Percentiles rank a stretch among this genome's conserved stretches.
Conservation (phyloP, 1,140 invertebrate genomes). For the Harpegnathos saltator region DNA sequence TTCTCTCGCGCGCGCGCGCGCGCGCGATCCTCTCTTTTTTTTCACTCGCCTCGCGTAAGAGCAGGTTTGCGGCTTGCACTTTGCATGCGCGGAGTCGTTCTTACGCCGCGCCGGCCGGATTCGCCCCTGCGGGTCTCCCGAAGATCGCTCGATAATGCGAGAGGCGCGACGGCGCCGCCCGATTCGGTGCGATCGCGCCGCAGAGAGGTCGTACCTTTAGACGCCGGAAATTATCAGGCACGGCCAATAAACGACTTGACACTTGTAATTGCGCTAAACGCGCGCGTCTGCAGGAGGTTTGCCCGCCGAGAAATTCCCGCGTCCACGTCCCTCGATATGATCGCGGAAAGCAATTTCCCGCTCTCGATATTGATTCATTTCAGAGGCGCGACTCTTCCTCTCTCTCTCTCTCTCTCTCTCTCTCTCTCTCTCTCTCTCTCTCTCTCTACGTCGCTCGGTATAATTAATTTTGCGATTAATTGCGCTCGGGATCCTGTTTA, state of each 20-base stretch:
- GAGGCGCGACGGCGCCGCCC: conserved; percentile 50
- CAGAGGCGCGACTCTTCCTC: not conserved
- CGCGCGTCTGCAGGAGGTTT: too few species aligned
- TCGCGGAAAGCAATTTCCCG: conserved; percentile 8
- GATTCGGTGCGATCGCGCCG: conserved; percentile 29
- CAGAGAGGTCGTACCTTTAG: not conserved
- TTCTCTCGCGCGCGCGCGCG: too few species aligned
- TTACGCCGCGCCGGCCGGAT: conserved; percentile 33
- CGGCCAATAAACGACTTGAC: conserved; percentile 32
- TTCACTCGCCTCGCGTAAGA: conserved; percentile 23
- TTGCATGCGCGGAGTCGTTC: conserved; percentile 61
- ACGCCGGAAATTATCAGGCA: conserved; percentile 26
- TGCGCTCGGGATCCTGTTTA: not conserved
- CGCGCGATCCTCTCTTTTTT: conserved; percentile 43
- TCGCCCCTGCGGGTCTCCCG: conserved; percentile 25
- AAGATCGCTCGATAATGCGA: conserved; percentile 61
- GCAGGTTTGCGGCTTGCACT: conserved; percentile 62
- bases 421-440: too few species aligned
- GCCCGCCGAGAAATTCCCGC: conserved; percentile 15
- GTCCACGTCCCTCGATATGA: not conserved
- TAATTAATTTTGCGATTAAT: conserved; percentile 28
- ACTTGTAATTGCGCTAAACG: conserved; percentile 23
- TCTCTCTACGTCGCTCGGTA: too few species aligned
- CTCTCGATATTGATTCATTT: conserved; percentile 5
- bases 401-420: too few species aligned